A percentile compares a stretch with the other conserved stretches of the same genome.
Conservation (phyloP, 2,888 invertebrate genomes). For the Anagyrus pseudococci region DNA sequence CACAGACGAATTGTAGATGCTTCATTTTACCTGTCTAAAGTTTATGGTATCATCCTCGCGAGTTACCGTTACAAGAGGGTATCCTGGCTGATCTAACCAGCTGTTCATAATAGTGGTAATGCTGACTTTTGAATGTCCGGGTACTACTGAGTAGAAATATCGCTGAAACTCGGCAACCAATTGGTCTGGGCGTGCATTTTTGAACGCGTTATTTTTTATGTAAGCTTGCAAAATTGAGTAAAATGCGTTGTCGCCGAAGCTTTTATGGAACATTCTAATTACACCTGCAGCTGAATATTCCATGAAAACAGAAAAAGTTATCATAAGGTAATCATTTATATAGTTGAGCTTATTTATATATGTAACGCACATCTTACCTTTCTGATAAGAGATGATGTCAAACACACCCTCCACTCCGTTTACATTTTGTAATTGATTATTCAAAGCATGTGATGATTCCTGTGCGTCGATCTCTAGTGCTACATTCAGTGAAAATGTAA, state of each 20-base stretch:
- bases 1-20: too few species aligned
- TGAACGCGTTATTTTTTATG: conserved; percentile 27
- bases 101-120: conserved; percentile 63
- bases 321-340: neutral
- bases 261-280: conserved; percentile 67
- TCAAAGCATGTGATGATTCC: conserved; percentile 66
- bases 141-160: too few species aligned
- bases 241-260: conserved; percentile 43
- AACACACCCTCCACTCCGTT: conserved; percentile 66
- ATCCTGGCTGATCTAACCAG: conserved; percentile 66
- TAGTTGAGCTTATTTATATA: too few species aligned
- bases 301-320: too few species aligned
- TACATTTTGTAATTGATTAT: conserved; percentile 64
- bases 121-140: too few species aligned
- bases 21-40: too few species aligned
- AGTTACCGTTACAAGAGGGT: conserved; percentile 64
- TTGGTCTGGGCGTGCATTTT: conserved; percentile 78
- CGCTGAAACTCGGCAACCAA: conserved; percentile 76
- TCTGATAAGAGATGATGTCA: conserved; percentile 69
- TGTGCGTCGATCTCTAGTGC: conserved; percentile 61
- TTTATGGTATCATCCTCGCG: conserved; percentile 42
- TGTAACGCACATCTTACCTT: conserved; percentile 63
- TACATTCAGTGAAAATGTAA: conserved; percentile 62
- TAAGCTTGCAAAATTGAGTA: conserved; percentile 59
- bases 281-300: conserved; percentile 62